These are phyloP conservation scores for Hippolais icterina DNA, from an alignment of 2,113 vertebrate species.

Conservation along the genomic window DNA sequence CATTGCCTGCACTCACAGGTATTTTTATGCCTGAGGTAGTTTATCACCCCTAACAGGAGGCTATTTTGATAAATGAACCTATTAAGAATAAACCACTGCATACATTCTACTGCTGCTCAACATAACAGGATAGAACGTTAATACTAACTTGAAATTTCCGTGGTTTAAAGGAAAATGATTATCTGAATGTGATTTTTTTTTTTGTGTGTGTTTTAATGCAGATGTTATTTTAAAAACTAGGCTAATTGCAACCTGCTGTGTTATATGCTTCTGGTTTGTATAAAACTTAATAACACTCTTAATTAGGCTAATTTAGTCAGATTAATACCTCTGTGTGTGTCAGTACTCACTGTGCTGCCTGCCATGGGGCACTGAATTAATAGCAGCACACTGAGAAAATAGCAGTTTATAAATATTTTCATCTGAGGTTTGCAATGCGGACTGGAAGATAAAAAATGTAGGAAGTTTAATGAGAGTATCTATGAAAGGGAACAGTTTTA, in stretches of 20 bases:
- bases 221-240: conserved; percentile 72
- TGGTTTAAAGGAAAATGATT: conserved; percentile 42
- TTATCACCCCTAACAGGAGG: conserved; percentile 50
- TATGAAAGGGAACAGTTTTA: not conserved
- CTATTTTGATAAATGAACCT: conserved; percentile 54
- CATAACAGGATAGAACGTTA: conserved; percentile 21
- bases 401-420: conserved; percentile 53
- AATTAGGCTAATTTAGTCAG: conserved; percentile 77
- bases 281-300: conserved; percentile 73
- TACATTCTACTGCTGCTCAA: conserved; percentile 30
- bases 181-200: conserved; percentile 45
- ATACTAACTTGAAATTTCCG: conserved; percentile 29
- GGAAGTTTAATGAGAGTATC: not conserved
- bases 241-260: conserved; percentile 73
- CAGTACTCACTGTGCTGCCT: conserved; percentile 57
- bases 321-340: conserved; percentile 73
- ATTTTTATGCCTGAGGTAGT: conserved; percentile 47
- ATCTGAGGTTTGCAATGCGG: not conserved
- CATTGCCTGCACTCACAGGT: not conserved
- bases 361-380: conserved; percentile 62
- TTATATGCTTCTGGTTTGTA: conserved; percentile 66
- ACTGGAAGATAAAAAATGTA: not conserved
- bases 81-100: conserved; percentile 54
- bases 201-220: conserved; percentile 49
- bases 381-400: conserved; percentile 57